Percentiles rank a stretch among this genome's conserved stretches.
These are phyloP conservation scores for Maniola hyperantus DNA, from an alignment of 2,888 invertebrate species.

Conservation along the genomic window DNA sequence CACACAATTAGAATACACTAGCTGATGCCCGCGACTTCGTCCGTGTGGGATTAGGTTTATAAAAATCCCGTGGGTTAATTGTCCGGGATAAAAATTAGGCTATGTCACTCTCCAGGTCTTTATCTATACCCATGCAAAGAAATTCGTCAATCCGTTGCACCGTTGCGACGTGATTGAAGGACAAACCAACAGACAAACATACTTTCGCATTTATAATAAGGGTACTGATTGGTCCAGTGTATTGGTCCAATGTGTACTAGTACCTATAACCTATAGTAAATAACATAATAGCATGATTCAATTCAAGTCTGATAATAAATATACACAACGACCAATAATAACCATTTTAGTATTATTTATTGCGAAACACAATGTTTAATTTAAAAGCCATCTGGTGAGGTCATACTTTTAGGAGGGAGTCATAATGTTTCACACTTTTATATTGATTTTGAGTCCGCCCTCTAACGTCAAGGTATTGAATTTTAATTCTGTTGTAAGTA, in stretches of 20 bases:
- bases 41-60: too few species aligned
- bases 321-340: slow-evolving; percentile 9
- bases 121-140: too few species aligned
- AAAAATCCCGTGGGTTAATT: too few species aligned
- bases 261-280: not conserved
- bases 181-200: too few species aligned
- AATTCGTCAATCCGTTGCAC: too few species aligned
- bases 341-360: slow-evolving; percentile 12
- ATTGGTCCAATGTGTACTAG: not conserved
- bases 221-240: not conserved
- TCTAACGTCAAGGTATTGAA: not conserved
- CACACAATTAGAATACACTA: not conserved
- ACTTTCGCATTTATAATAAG: too few species aligned
- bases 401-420: slow-evolving; percentile 18
- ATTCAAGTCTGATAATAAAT: slow-evolving; percentile 7
- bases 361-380: slow-evolving; percentile 10
- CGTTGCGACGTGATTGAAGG: too few species aligned
- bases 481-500: not conserved
- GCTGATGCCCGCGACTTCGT: too few species aligned
- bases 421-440: slow-evolving; percentile 30
- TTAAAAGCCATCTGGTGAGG: slow-evolving; percentile 22
- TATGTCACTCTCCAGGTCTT: too few species aligned
- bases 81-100: too few species aligned
- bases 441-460: slow-evolving; percentile 18
- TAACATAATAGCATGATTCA: not conserved